A percentile compares a stretch with the other conserved stretches of the same genome.
These are phyloP conservation scores for Catonia carolina DNA, from an alignment of 2,888 invertebrate species.

Conservation along the genomic window DNA sequence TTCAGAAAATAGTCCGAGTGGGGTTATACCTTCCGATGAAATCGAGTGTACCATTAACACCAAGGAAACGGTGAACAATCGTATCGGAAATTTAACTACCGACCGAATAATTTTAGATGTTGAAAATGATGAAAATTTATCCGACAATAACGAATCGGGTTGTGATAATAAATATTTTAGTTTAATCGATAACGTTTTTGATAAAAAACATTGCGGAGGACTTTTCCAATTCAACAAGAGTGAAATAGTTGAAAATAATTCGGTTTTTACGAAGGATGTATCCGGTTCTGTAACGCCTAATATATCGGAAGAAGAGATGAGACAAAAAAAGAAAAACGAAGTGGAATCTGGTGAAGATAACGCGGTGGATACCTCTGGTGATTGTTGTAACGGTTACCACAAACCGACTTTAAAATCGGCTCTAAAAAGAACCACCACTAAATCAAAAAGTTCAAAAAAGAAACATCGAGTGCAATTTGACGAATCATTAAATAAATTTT, in stretches of 20 bases:
- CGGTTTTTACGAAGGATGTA: constrained; percentile 14
- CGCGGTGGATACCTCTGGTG: constrained; percentile 20
- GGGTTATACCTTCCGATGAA: too few relatives aligned
- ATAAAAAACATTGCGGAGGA: neutral
- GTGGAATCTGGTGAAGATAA: constrained; percentile 27
- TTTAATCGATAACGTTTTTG: neutral
- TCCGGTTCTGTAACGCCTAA: constrained; percentile 1
- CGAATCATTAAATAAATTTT: constrained; percentile 83
- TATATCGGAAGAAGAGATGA: constrained; percentile 18
- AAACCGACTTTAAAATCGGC: constrained; percentile 30
- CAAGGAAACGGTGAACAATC: too few relatives aligned
- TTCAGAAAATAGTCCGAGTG: too few relatives aligned
- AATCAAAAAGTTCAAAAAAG: constrained; percentile 46
- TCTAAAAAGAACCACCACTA: constrained; percentile 37
- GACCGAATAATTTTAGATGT: too few relatives aligned
- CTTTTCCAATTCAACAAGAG: constrained; percentile 8
- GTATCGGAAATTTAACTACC: too few relatives aligned
- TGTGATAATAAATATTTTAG: neutral
- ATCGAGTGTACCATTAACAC: too few relatives aligned
- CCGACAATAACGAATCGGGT: too few relatives aligned
- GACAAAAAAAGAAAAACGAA: constrained; percentile 27
- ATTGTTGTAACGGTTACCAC: constrained; percentile 25
- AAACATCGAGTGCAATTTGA: constrained; percentile 81
- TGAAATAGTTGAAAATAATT: constrained; percentile 9
- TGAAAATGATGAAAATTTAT: too few relatives aligned